A percentile compares a stretch with the other conserved stretches of the same genome.
phyloP scores from a whole-genome alignment of 2,797 vertebrate genomes.

The Nasua narica region DNA sequence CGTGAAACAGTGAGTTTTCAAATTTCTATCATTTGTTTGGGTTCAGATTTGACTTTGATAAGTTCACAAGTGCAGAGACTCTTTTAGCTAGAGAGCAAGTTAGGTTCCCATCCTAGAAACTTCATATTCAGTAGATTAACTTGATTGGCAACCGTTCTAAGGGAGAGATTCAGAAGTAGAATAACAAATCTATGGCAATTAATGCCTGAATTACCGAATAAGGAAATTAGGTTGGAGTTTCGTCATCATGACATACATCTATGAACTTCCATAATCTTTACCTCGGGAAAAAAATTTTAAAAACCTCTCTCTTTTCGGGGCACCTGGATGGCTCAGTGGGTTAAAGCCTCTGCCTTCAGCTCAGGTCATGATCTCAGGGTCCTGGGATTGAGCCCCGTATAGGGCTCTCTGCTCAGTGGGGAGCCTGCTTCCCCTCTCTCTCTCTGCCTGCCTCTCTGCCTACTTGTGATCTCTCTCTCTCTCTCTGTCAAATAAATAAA shows the following conservation, averaged over 20 bases:
- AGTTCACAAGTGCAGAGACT: slow-evolving; percentile 56
- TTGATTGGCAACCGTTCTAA: slow-evolving; percentile 61
- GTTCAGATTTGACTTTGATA: slow-evolving; percentile 71
- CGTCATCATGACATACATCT: slow-evolving; percentile 42
- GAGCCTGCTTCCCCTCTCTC: too few species aligned
- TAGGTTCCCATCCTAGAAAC: slow-evolving; percentile 43
- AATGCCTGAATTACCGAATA: slow-evolving; percentile 58
- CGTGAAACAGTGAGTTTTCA: slow-evolving; percentile 43
- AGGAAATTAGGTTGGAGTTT: slow-evolving; percentile 44
- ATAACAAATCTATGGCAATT: slow-evolving; percentile 37
- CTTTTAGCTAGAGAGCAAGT: slow-evolving; percentile 47
- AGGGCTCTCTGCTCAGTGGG: too few species aligned
- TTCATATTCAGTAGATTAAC: slow-evolving; percentile 41
- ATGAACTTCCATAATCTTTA: slow-evolving; percentile 54
- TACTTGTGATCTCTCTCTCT: too few species aligned
- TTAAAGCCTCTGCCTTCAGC: too few species aligned
- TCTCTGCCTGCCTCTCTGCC: too few species aligned
- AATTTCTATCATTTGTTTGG: slow-evolving; percentile 68
- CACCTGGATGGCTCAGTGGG: too few species aligned
- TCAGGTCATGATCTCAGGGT: too few species aligned
- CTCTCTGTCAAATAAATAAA: too few species aligned
- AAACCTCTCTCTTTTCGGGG: not conserved
- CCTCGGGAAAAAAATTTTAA: not conserved
- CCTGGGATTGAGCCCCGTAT: too few species aligned
- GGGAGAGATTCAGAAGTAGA: slow-evolving; percentile 35